These are phyloP conservation scores for Petrocephalus sullivani DNA, from an alignment of 2,797 vertebrate genomes.

Conservation along the genomic window DNA sequence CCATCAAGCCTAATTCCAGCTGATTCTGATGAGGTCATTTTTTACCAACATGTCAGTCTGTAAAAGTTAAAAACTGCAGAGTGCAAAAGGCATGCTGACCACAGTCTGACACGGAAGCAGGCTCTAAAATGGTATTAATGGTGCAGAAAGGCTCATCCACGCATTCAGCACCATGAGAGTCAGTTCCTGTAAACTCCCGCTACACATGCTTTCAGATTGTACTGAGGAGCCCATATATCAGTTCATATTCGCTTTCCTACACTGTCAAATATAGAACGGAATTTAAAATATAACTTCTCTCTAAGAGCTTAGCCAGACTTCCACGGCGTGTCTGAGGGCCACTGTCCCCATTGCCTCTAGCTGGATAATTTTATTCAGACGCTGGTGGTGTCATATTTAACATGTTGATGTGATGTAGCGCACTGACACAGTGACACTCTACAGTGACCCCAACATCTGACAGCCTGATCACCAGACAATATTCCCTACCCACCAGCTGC, in stretches of 20 bases:
- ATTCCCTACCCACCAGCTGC: neutral
- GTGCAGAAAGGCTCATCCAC: neutral
- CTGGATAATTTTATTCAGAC: neutral
- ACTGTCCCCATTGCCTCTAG: neutral
- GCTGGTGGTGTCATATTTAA: neutral
- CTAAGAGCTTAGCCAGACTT: neutral
- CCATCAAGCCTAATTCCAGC: neutral
- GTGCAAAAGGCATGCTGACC: neutral
- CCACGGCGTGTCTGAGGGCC: neutral
- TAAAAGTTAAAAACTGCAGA: neutral
- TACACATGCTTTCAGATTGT: neutral
- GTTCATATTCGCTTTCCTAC: neutral
- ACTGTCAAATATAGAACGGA: neutral
- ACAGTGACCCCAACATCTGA: neutral
- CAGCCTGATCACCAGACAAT: neutral
- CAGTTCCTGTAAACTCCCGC: neutral
- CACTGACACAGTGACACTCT: neutral
- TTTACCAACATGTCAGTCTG: conserved; percentile 20
- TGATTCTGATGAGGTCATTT: neutral
- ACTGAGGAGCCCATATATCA: neutral
- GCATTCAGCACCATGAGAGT: neutral
- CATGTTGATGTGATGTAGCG: neutral
- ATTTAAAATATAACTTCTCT: neutral
- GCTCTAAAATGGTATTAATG: neutral
- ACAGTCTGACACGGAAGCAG: neutral